These are phyloP conservation scores for Cartodere bifasciata DNA, from an alignment of 2,888 invertebrate species.

Conservation along the genomic window DNA sequence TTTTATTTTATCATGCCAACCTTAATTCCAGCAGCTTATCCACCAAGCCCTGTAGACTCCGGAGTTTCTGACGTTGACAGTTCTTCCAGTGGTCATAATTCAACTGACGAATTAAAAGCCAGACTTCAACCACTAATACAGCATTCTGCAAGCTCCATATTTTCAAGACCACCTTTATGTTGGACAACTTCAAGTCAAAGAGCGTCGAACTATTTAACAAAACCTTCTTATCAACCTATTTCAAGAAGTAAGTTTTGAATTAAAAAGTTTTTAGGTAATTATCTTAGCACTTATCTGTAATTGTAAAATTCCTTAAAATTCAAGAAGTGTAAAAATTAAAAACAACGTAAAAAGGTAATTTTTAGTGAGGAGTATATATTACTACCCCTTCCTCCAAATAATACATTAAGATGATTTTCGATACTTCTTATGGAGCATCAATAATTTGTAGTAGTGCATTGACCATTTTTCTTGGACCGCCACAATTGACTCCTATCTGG, in stretches of 20 bases:
- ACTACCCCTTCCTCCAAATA: too few relatives aligned
- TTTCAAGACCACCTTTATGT: constrained; percentile 23
- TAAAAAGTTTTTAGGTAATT: too few relatives aligned
- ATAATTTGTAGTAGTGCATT: too few relatives aligned
- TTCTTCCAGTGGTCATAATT: constrained; percentile 65
- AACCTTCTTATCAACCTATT: constrained; percentile 28
- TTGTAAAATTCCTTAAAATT: too few relatives aligned
- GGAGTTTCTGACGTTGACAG: constrained; percentile 96
- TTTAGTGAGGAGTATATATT: too few relatives aligned
- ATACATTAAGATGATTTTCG: too few relatives aligned
- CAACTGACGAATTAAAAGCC: constrained; percentile 74
- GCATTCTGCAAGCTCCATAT: constrained; percentile 29
- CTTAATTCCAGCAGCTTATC: constrained; percentile 35
- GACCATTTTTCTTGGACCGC: too few relatives aligned
- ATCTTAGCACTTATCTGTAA: too few relatives aligned
- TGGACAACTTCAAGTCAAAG: constrained; percentile 22
- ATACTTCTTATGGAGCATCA: too few relatives aligned
- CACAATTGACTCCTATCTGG: too few relatives aligned
- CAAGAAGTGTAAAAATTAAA: too few relatives aligned
- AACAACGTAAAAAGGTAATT: too few relatives aligned
- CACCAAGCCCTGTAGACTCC: constrained; percentile 94
- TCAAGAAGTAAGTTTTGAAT: constrained; percentile 29
- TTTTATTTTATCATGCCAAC: background rate
- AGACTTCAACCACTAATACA: constrained; percentile 57
- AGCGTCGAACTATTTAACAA: constrained; percentile 23